Percentiles rank a stretch among this genome's conserved stretches.
These are phyloP conservation scores for Microplitis manilae DNA, from an alignment of 2,888 invertebrate genomes.

Conservation along the genomic window DNA sequence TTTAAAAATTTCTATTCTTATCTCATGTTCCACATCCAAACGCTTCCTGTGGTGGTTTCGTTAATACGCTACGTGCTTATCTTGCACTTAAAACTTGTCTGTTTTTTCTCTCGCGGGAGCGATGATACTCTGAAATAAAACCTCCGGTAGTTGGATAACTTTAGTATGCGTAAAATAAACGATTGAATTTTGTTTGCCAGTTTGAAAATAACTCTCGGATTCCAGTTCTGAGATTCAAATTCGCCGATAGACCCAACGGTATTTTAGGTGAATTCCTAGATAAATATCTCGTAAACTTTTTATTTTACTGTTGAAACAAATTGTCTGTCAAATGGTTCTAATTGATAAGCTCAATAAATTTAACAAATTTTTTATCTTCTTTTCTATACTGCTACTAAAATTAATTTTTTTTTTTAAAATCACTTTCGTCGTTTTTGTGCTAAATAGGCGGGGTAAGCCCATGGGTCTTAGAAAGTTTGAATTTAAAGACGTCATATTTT, in stretches of 20 bases:
- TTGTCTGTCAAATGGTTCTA: too few species aligned
- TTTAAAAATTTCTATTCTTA: background rate
- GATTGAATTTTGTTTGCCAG: constrained; percentile 49
- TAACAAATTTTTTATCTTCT: too few species aligned
- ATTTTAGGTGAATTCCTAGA: constrained; percentile 14
- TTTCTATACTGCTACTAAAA: too few species aligned
- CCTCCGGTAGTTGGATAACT: background rate
- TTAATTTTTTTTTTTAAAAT: too few species aligned
- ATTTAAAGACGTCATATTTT: too few species aligned
- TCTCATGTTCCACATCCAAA: constrained; percentile 3
- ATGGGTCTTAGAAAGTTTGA: too few species aligned
- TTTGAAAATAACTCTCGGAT: constrained; percentile 63
- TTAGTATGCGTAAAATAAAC: background rate
- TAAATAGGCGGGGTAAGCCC: too few species aligned
- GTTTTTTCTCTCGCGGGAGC: background rate
- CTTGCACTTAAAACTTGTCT: background rate
- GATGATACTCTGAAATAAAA: background rate
- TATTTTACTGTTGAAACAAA: too few species aligned
- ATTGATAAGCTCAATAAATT: too few species aligned
- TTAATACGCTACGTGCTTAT: background rate
- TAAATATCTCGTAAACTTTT: constrained; percentile 9
- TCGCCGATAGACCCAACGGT: constrained; percentile 15
- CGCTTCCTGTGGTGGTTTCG: background rate
- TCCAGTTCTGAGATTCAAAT: constrained; percentile 55
- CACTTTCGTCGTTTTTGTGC: too few species aligned